Percentiles rank a stretch among this genome's conserved stretches.
Conservation (phyloP, 2,888 invertebrate species). For the Trissoscelio sp. region DNA sequence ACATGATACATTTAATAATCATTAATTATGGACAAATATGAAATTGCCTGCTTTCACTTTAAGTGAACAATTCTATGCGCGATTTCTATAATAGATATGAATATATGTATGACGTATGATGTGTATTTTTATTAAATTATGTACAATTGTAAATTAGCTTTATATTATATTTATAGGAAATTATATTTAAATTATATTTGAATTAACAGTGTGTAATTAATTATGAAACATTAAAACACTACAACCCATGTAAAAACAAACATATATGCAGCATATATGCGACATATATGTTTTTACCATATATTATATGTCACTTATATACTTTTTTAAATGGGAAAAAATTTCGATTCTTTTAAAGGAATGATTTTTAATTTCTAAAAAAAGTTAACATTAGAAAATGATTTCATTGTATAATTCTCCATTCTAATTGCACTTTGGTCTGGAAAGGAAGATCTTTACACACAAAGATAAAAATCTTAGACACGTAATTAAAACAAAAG, state of each 20-base stretch:
- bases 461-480: conserved; percentile 3
- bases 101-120: background rate
- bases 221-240: background rate
- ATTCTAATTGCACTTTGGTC: conserved; percentile 1
- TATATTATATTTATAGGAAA: background rate
- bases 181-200: too few species aligned
- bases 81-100: background rate
- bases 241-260: too few species aligned
- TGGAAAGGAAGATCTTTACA: conserved; percentile 3
- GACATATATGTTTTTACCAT: too few species aligned
- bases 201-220: background rate
- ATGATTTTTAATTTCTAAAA: background rate
- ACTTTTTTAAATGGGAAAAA: too few species aligned
- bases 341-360: background rate
- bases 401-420: background rate
- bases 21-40: background rate
- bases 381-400: background rate
- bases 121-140: background rate
- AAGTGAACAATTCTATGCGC: background rate
- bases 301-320: too few species aligned
- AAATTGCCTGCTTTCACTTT: background rate
- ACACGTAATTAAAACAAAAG: conserved; percentile 16
- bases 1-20: background rate
- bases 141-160: background rate
- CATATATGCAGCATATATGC: too few species aligned